Conservation (phyloP, 2,797 vertebrate species). For the Argentina silus region DNA sequence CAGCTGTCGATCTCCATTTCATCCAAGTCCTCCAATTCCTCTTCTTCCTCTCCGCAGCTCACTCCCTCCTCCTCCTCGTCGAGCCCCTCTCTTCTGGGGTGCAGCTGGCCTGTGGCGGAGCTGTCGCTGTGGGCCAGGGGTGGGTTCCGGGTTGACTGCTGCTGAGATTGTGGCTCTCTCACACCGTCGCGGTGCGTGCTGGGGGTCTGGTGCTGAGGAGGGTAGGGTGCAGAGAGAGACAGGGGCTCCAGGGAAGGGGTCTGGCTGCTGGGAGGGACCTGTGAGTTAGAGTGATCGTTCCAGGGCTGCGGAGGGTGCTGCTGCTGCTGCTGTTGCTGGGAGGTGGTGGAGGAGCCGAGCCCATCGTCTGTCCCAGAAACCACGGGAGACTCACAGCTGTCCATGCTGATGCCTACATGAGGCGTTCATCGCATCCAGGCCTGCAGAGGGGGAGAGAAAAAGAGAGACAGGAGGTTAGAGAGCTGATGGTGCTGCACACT, state of each 20-base stretch:
- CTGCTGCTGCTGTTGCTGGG: constrained; percentile 72
- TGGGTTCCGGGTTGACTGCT: constrained; percentile 66
- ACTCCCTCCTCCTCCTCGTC: constrained; percentile 83
- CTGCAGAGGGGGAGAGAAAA: constrained; percentile 74
- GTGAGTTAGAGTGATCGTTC: constrained; percentile 82
- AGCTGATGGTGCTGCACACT: constrained; percentile 17
- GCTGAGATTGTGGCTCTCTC: constrained; percentile 70
- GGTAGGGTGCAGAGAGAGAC: constrained; percentile 75
- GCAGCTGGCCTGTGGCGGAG: constrained; percentile 69
- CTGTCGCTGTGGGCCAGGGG: constrained; percentile 66
- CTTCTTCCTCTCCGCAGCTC: constrained; percentile 82
- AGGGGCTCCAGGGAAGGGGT: constrained; percentile 80
- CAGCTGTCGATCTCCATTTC: constrained; percentile 96
- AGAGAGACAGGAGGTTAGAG: constrained; percentile 58
- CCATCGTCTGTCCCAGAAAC: constrained; percentile 99
- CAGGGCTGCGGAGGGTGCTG: constrained; percentile 90
- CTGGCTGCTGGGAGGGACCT: constrained; percentile 81
- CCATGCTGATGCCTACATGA: constrained; percentile 98
- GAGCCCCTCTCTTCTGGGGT: constrained; percentile 78
- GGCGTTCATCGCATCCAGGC: constrained; percentile 99
- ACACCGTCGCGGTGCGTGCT: constrained; percentile 73
- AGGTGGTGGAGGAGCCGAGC: constrained; percentile 87
- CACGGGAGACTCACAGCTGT: constrained; percentile 99
- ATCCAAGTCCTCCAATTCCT: constrained; percentile 89
- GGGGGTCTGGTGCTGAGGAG: constrained; percentile 75